phyloP scores from a whole-genome alignment of 2,888 invertebrate genomes.

The Nomada fabriciana region DNA sequence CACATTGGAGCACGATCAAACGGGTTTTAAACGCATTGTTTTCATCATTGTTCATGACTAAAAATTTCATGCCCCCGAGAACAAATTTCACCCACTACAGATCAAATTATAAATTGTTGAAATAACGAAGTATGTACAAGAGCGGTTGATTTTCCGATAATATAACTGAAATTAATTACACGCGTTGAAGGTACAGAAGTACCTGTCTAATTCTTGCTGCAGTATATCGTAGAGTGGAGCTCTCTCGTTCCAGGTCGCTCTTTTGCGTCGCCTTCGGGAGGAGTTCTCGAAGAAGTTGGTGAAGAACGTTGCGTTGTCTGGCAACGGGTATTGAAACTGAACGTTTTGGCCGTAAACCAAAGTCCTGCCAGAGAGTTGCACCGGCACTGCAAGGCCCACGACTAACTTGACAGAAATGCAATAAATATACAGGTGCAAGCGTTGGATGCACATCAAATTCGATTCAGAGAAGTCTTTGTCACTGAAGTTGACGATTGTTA shows the following conservation, averaged over 20 bases:
- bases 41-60: background rate
- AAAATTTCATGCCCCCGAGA: background rate
- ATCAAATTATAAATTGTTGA: background rate
- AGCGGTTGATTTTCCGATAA: too few species aligned
- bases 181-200: conserved; percentile 3
- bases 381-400: conserved; percentile 86
- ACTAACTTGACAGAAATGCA: conserved; percentile 85
- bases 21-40: background rate
- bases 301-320: conserved; percentile 85
- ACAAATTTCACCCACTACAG: too few species aligned
- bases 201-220: conserved; percentile 83
- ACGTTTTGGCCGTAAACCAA: conserved; percentile 87
- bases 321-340: conserved; percentile 88
- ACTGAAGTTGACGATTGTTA: background rate
- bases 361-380: conserved; percentile 86
- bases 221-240: conserved; percentile 81
- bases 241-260: conserved; percentile 68
- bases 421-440: conserved; percentile 17
- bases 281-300: conserved; percentile 85
- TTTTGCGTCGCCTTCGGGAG: conserved; percentile 69
- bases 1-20: background rate
- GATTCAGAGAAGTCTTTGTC: background rate
- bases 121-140: background rate
- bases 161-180: background rate
- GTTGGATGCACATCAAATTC: background rate